Evolutionary conservation across 1,140 invertebrate genomes (phyloP), one percentile per base, ranked within the genome.

Genomic region (Thaumetopoea pityocampa): DNA sequence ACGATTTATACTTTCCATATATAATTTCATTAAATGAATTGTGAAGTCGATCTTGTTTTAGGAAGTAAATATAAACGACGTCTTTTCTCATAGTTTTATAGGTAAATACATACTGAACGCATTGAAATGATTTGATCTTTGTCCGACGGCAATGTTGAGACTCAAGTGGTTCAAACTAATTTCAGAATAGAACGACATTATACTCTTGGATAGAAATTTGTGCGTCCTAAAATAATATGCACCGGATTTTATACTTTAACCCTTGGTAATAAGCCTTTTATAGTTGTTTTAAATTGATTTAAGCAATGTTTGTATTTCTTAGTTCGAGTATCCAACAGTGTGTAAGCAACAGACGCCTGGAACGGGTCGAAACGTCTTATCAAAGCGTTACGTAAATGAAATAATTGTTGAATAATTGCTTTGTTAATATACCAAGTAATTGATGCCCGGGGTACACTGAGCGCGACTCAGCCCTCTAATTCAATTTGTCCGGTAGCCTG

Each of bases 111-210:
- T n/a, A n/a, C 56, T 32, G 43, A 59, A 55, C 67, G 68, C 41
- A 71, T 76, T 71, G 66, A 52, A 78, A 63, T 56, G 60, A 64
- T 60, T 67, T 65, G 73, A 79, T 79, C 63, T n/a, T 69, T 47
- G 52, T 57, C 51, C 49, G 44, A 55, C 32, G 54, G 43, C 46
- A 36, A 32, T 54, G 32, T 58, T 15, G 36, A 51, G 51, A 66
- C 67, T 78, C 74, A 63, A 79, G 74, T 73, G 69, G 72, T 58
- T 51, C 24, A 66, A 79, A 72, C 78, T 78, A 78, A 78, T 73
- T 72, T 70, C 63, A 77, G 63, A 76, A 77, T 68, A 73, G 60
- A 71, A 60, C 64, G 67, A 71, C 62, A 68, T 59, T 44, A 35
- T 55, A 47, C 22, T 35, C 43, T 48, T 19, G 24, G 23, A 34